These are phyloP conservation scores for Cygnus olor DNA, from an alignment of 2,797 vertebrate species.

Conservation along the genomic window DNA sequence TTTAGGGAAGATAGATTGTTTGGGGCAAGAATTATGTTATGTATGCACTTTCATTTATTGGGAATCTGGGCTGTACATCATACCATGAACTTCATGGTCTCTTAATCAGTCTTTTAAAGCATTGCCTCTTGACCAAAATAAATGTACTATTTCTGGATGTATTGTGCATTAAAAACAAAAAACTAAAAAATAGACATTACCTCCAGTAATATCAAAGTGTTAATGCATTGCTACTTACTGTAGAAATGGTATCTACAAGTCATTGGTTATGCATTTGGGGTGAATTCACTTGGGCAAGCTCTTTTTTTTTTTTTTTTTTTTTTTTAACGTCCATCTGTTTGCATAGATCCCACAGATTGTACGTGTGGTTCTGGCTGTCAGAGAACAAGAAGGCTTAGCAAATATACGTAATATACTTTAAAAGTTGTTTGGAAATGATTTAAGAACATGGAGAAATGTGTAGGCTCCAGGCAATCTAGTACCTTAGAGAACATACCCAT, in stretches of 20 bases:
- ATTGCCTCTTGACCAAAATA: neutral
- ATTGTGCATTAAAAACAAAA: neutral
- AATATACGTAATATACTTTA: constrained; percentile 52
- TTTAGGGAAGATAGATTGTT: neutral
- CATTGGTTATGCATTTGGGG: neutral
- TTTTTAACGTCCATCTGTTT: constrained; percentile 43
- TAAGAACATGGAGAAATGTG: constrained; percentile 60
- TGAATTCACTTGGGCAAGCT: neutral
- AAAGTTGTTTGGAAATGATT: constrained; percentile 45
- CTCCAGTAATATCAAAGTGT: neutral
- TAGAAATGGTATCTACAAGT: neutral
- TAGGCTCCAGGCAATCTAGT: constrained; percentile 60
- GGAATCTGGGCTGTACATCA: neutral
- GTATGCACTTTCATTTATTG: neutral
- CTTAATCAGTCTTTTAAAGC: neutral
- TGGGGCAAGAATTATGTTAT: neutral
- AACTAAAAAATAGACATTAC: neutral
- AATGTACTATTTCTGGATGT: neutral
- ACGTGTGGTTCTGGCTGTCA: constrained; percentile 50
- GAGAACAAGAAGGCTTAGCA: constrained; percentile 44
- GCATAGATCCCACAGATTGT: constrained; percentile 36
- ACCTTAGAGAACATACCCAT: constrained; percentile 50
- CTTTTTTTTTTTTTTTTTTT: neutral
- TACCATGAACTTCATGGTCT: neutral
- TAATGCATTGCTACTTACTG: neutral